phyloP scores from a whole-genome alignment of 2,113 vertebrate genomes.

The Climacteris rufus region DNA sequence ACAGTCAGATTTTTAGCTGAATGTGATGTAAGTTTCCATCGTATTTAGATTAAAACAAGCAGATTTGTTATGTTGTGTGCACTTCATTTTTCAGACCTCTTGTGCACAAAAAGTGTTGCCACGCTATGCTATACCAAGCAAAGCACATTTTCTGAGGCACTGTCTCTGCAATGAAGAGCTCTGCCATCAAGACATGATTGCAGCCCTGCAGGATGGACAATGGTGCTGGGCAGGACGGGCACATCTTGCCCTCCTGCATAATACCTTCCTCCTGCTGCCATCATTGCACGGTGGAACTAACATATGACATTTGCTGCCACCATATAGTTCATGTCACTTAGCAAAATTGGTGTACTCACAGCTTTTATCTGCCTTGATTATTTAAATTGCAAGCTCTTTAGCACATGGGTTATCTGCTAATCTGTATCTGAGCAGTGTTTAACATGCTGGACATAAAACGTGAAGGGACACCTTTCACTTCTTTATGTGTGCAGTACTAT shows the following conservation, averaged over 20 bases:
- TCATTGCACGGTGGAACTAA: fast-evolving
- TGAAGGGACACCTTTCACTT: background rate
- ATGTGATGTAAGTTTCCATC: background rate
- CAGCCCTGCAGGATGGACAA: background rate
- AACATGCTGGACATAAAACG: background rate
- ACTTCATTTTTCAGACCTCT: background rate
- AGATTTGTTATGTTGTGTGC: background rate
- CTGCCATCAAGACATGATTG: background rate
- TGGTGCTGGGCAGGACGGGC: background rate
- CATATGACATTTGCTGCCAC: fast-evolving
- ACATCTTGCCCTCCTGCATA: fast-evolving
- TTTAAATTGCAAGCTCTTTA: background rate
- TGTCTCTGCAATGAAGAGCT: background rate
- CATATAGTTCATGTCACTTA: background rate
- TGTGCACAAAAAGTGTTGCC: background rate
- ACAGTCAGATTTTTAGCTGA: background rate
- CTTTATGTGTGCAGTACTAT: background rate
- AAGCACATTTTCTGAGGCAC: background rate
- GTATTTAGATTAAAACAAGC: background rate
- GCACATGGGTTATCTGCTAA: background rate
- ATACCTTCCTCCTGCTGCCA: background rate
- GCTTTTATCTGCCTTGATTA: background rate
- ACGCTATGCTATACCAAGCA: fast-evolving
- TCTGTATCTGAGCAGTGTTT: background rate
- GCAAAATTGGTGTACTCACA: background rate